Percentiles rank a stretch among this genome's conserved stretches.
Conservation (phyloP, 2,888 invertebrate species). For the Gortyna flavago region DNA sequence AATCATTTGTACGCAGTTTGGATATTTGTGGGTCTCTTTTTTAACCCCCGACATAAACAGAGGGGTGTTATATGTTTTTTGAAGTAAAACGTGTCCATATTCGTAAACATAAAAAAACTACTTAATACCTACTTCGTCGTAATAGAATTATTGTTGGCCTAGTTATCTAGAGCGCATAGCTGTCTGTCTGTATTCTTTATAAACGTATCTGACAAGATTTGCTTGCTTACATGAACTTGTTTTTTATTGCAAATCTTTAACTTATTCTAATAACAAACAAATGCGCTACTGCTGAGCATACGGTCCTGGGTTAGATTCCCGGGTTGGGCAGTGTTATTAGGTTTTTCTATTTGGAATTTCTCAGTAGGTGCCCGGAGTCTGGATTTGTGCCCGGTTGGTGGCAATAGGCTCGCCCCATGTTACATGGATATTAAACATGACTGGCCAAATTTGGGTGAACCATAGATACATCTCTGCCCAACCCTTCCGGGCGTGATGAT, state of each 20-base stretch:
- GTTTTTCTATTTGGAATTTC: background rate
- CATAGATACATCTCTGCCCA: too few species aligned
- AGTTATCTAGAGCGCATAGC: background rate
- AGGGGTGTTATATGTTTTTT: too few species aligned
- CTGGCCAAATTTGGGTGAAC: background rate
- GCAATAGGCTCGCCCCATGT: background rate
- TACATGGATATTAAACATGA: background rate
- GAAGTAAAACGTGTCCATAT: background rate
- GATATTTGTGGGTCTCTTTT: background rate
- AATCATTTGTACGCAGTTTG: slow-evolving; percentile 21
- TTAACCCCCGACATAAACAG: too few species aligned
- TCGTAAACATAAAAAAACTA: background rate
- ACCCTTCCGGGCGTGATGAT: background rate
- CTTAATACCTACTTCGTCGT: background rate
- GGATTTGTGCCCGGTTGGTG: background rate
- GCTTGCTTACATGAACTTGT: background rate
- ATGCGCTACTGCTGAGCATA: background rate
- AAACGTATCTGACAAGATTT: background rate
- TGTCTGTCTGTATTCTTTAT: background rate
- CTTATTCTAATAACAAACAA: background rate
- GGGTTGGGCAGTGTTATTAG: background rate
- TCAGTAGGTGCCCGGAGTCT: background rate
- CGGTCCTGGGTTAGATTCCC: background rate
- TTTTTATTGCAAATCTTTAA: background rate
- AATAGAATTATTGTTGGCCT: background rate